Conservation (phyloP, 2,797 vertebrate genomes). For the Prionace glauca region DNA sequence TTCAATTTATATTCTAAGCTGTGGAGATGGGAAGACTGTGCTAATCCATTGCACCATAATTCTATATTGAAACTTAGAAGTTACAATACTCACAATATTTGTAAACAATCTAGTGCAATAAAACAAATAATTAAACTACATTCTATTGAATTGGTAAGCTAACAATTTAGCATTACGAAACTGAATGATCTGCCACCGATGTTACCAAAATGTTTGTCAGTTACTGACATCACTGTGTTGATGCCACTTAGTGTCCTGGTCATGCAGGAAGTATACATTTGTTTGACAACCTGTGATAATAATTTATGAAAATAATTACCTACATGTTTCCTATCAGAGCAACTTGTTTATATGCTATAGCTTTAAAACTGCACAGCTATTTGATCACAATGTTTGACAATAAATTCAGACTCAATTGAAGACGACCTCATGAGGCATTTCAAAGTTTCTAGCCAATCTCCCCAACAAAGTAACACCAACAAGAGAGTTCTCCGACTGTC, state of each 20-base stretch:
- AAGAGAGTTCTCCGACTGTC: neutral
- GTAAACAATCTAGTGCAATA: neutral
- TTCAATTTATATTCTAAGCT: neutral
- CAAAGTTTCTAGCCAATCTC: neutral
- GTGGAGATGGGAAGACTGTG: neutral
- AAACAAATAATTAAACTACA: slow-evolving; percentile 7
- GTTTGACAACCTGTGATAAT: neutral
- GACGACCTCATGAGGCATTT: neutral
- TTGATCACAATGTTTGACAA: slow-evolving; percentile 32
- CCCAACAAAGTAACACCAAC: neutral
- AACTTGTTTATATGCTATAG: neutral
- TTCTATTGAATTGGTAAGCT: neutral
- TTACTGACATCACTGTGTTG: neutral
- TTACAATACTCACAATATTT: neutral
- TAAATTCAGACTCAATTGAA: neutral
- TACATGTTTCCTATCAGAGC: neutral
- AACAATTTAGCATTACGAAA: neutral
- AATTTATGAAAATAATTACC: neutral
- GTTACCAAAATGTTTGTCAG: neutral
- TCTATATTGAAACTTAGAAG: neutral
- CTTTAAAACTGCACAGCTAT: neutral
- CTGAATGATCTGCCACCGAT: neutral
- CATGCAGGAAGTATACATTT: neutral
- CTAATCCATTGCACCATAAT: neutral
- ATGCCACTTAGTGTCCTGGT: neutral